Evolutionary conservation across 2,888 invertebrate genomes (phyloP), one percentile per base, ranked within the genome.

Genomic region (Eugnorisma glareosa): DNA sequence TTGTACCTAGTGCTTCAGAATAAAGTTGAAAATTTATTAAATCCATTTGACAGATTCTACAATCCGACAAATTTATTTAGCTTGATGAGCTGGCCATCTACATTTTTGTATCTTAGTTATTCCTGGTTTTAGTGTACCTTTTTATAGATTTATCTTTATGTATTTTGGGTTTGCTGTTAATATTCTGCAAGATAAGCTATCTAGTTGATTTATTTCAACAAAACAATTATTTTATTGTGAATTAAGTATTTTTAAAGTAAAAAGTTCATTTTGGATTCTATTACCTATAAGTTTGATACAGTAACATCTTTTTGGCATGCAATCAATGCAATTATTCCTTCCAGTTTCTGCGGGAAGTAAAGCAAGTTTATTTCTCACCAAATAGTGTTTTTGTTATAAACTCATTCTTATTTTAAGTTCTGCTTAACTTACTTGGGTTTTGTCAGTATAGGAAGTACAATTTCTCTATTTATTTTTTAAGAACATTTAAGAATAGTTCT

Each of bases 61-160:
- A n/a, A n/a, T n/a, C n/a, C n/a, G n/a, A n/a, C n/a, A n/a, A n/a
- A n/a, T n/a, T n/a, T n/a, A n/a, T n/a, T n/a, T n/a, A n/a, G n/a
- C n/a, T n/a, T n/a, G n/a, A n/a, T n/a, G n/a, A n/a, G n/a, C n/a
- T n/a, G n/a, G n/a, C n/a, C n/a, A n/a, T n/a, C n/a, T n/a, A n/a
- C 35, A 45, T 45, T 45, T 40, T 69, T 64, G 64, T 45, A 35
- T n/a, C 18, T 31, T 51, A 51, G 11, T 73, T 59, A 43, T 71
- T 59, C 59, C 37, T 72, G 37, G 37, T 45, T 13, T 61, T 37
- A 63, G 63, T 64, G 40, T 64, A 18, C n/a, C 15, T 64, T 64
- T 40, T 2, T n/a, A 63, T 21, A 24, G 0, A 35, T 24, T 35
- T 63, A 11, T 64, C 6, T 63, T 63, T 15, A 63, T 15, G 15